Evolutionary conservation across 2,888 invertebrate species (phyloP), one percentile per base, ranked within the genome.

Genomic region (Sarcophaga rosellei): DNA sequence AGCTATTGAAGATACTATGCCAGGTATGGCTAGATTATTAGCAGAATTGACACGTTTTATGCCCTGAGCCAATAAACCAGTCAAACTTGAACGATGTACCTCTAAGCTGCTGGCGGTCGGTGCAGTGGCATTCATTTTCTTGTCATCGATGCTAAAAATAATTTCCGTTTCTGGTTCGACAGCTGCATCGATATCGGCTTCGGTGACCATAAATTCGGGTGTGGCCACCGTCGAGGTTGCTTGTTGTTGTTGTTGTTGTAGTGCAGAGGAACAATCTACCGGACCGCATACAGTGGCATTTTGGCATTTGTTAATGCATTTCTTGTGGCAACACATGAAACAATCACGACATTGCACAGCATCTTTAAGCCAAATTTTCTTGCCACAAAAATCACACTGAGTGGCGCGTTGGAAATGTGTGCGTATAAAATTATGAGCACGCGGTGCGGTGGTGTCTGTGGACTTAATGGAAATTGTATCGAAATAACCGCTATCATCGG

Each of bases 351-450:
- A 99, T 91, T 98, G 97, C 90, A 98, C 97, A 4, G 98, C 99
- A 90, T 98, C 98, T 94, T 99, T 99, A 86, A 99, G 94, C 99
- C 99, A 99, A 89, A 99, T 99, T 96, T 98, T 98, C 92, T 98
- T 98, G 85, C 97, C 96, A 94, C 98, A 98, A 92, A 98, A 98
- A 92, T 98, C 97, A 92, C 98, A 98, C 91, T 97, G 97, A 4
- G 98, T 98, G 0, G 97, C 97, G 80, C 97, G 95, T 91, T 97
- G 96, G 91, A 98, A 98, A 92, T 98, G 98, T 3, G 97, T 97
- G 78, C 97, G 94, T 79, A 97, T 95, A 91, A 98, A 98, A 92
- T 97, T 97, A 90, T 97, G 97, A 69, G 94, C 91, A 21, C 94
- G 93, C 1, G 91, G 72, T 78, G 88, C 88, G 61, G 94, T 79